A percentile compares a stretch with the other conserved stretches of the same genome.
phyloP scores from a whole-genome alignment of 2,888 invertebrate genomes.

The Troides oblongomaculatus region DNA sequence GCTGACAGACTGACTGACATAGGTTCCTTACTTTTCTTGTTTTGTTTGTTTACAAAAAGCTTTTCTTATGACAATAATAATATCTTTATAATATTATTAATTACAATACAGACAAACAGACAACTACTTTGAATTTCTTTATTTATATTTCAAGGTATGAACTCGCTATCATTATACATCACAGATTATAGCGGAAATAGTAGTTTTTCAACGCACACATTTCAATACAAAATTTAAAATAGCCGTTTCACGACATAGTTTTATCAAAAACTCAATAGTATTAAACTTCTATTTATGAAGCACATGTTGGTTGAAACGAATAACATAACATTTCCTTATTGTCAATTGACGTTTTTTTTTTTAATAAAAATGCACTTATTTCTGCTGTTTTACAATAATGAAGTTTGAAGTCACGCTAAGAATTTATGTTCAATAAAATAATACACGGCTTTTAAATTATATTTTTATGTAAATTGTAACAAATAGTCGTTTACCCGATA shows the following conservation, averaged over 20 bases:
- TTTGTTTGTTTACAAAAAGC: no score
- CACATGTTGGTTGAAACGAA: constrained; percentile 14
- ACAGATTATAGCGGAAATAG: no score
- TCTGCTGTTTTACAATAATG: constrained; percentile 14
- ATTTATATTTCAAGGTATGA: no score
- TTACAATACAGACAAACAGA: neutral
- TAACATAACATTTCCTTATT: constrained; percentile 25
- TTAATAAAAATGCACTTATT: constrained; percentile 10
- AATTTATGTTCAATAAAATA: constrained; percentile 5
- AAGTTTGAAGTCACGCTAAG: constrained; percentile 1
- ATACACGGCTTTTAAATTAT: neutral
- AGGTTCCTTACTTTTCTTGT: no score
- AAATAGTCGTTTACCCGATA: neutral
- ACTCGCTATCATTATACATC: no score
- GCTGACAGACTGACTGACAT: no score
- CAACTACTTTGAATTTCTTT: neutral
- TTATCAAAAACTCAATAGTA: constrained; percentile 12
- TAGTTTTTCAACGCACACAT: neutral
- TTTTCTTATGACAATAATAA: neutral
- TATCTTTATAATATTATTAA: neutral
- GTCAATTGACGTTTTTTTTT: constrained; percentile 9
- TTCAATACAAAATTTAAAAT: neutral
- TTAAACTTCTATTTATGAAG: constrained; percentile 23
- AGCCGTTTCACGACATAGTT: constrained; percentile 2
- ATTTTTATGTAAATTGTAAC: neutral